A percentile compares a stretch with the other conserved stretches of the same genome.
Conservation (phyloP, 2,113 vertebrate species). For the Regulus satrapa region DNA sequence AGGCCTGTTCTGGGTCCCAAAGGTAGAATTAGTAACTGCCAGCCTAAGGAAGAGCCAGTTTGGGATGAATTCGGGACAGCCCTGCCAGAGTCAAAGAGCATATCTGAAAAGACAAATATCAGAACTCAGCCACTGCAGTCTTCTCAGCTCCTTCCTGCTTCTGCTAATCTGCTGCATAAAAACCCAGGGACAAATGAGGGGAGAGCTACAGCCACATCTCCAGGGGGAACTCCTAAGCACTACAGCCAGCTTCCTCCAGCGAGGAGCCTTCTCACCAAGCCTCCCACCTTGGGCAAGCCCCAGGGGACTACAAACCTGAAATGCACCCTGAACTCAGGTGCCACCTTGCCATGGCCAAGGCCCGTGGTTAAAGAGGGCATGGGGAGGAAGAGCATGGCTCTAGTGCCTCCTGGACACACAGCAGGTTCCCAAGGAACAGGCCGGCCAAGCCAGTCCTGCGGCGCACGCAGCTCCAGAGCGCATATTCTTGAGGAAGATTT, state of each 20-base stretch:
- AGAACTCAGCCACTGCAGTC: neutral
- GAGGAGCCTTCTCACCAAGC: neutral
- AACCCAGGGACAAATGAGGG: neutral
- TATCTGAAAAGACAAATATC: neutral
- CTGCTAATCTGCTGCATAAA: neutral
- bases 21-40: neutral
- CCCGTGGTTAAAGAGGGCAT: neutral
- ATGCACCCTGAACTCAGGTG: neutral
- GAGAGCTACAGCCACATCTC: rapidly evolving
- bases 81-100: neutral
- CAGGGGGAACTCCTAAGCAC: neutral
- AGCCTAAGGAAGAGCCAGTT: neutral
- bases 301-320: neutral
- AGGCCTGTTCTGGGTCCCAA: neutral
- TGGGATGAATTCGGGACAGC: neutral
- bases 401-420: neutral
- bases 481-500: neutral
- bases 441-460: neutral
- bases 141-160: neutral
- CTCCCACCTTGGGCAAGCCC: neutral
- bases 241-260: neutral
- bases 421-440: neutral
- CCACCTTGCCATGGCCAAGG: neutral
- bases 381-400: neutral
- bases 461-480: neutral